These are phyloP conservation scores for honey bee (Apis mellifera) DNA, from an alignment of 1,140 invertebrate species.

Conservation along the genomic window DNA sequence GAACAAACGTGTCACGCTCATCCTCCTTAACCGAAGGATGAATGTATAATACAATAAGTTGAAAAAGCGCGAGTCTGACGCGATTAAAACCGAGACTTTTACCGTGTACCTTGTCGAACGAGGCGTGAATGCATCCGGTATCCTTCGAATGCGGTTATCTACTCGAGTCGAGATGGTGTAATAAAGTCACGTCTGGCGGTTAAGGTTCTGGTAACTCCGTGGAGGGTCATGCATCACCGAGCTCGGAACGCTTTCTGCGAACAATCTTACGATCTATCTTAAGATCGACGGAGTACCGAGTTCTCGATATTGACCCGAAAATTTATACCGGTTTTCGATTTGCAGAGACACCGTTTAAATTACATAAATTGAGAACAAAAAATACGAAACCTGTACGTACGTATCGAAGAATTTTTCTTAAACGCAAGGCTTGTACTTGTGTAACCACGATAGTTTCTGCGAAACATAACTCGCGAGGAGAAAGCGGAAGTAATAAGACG, in stretches of 20 bases:
- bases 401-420: too few relatives aligned
- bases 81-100: neutral
- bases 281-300: slow-evolving; percentile 3
- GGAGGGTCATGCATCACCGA: slow-evolving; percentile 41
- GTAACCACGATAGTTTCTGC: neutral
- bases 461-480: neutral
- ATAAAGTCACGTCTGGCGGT: slow-evolving; percentile 62
- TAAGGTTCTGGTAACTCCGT: slow-evolving; percentile 52
- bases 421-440: neutral
- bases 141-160: slow-evolving; percentile 61
- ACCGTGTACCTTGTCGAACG: neutral
- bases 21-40: neutral
- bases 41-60: neutral
- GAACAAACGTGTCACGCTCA: neutral
- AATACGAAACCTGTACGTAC: too few relatives aligned
- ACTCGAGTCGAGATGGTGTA: slow-evolving; percentile 46
- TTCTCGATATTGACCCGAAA: neutral
- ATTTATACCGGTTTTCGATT: neutral
- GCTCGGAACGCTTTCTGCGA: neutral
- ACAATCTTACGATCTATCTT: slow-evolving; percentile 18
- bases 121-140: slow-evolving; percentile 50
- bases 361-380: too few relatives aligned
- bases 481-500: neutral
- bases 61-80: neutral
- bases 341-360: neutral